Evolutionary conservation across 1,140 invertebrate species (phyloP), one percentile per base, ranked within the genome.

Genomic region (Saxidomus purpurata): DNA sequence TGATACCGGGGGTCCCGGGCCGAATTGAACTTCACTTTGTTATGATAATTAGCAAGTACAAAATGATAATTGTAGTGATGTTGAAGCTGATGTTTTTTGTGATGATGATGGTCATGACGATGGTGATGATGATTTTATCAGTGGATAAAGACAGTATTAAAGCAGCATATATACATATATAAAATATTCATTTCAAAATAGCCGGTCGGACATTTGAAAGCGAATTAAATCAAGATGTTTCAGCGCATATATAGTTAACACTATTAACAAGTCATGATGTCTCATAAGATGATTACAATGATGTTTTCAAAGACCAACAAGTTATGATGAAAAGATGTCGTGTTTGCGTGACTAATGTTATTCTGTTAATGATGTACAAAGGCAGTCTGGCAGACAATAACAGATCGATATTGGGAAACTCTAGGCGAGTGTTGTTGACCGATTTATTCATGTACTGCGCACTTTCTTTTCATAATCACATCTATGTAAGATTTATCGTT

Each of bases 51-150:
- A n/a, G n/a, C n/a, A n/a, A n/a, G n/a, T n/a, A 22, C 8, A 63
- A 22, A 25, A 71, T 40, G 69, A 71, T 71, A 25, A 71, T 71
- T 6, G 25, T 71, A 4, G 31, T 28, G 36, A 71, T 71, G 69
- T 13, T 34, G 55, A 34, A 11, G 80, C 8, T 55, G 52, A 63
- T 83, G 80, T 22, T 83, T 6, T 17, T 80, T 3, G 22, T 59
- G 55, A 59, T 71, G 82, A 84, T 84, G 82, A 84, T 84, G 82
- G 67, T 36, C 4, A 84, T 84, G 59, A 84, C 71, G 82, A 84
- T 84, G 82, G 71, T 71, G 61, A 84, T 84, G 82, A 84, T 71
- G 61, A 71, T 74, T 11, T 38, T 6, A 40, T 38, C 3, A 49
- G 19, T 11, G 31, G 49, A 38, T 22, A 31, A 38, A 15, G 31